Evolutionary conservation across 1,140 invertebrate genomes (phyloP), one percentile per base, ranked within the genome.

Genomic region (Riptortus pedestris): DNA sequence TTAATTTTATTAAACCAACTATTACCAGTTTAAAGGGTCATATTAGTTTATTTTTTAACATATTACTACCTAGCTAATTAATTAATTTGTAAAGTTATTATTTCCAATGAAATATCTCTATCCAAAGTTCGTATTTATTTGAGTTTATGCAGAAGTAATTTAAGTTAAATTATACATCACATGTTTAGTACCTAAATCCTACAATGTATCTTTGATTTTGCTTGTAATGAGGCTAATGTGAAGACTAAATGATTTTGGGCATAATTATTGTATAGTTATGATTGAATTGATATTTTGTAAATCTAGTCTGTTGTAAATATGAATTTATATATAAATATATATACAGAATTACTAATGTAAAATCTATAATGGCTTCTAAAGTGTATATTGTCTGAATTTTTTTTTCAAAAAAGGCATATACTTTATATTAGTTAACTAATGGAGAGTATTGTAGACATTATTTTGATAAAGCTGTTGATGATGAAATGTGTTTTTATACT

Each of bases 401-500:
- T 55, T 55, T 38, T n/a, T n/a, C n/a, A n/a, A 38, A 38, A 55
- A 55, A 26, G 24, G 24, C 18, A 24, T 55, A 55, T 18, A 55
- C 45, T 47, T 47, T 47, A 47, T 47, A 55, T 55, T 22, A 55
- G 18, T 55, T 55, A 55, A 55, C 51, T 55, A 55, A 55, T 24
- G 18, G 26, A 55, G 51, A 55, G 51, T 55, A 55, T 14, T 55
- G 18, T 24, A 24, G 12, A 22, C 24, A 22, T 24, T 55, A 55
- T 55, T 55, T 55, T 55, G 51, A 55, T 55, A 55, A 55, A 24
- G 22, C 51, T 55, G 51, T 55, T 55, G n/a, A 55, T 24, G 51
- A 55, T 55, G 24, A 55, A 55, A 55, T 55, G 51, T 55, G 51
- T 55, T 55, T 55, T 55, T 55, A 55, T 55, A 55, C 51, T 55